Evolutionary conservation across 2,113 vertebrate genomes (phyloP), one percentile per base, ranked within the genome.

Genomic region (Pao palembangensis): DNA sequence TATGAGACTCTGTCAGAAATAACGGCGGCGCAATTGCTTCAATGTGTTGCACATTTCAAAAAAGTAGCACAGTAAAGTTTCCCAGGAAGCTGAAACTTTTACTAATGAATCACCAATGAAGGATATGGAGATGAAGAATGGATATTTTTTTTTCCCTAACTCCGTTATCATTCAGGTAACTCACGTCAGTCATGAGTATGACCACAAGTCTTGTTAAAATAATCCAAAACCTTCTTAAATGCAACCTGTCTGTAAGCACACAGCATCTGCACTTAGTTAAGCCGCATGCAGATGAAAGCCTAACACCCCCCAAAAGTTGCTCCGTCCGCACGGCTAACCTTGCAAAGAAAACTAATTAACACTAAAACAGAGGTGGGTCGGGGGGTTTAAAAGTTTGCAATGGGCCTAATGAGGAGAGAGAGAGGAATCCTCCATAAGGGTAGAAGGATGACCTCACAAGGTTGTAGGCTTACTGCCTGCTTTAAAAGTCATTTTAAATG

Each of bases 181-280:
- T 93, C 94, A 92, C 92, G 93, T 96, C 94, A 94, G 92, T 91
- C 95, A 90, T 89, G 91, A 95, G 92, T 93, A 90, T 76, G 78
- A 90, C 88, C 93, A 94, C 96, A 95, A 94, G 95, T 96, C 94
- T 96, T 95, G 93, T 92, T 95, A 94, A 94, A 96, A 94, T 93
- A 96, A 95, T 2, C 93, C 92, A 89, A 95, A 95, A 94, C 91
- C 89, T 91, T 94, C 91, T 93, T 31, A 31, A 92, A 93, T 92
- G 93, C 93, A 97, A 98, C 95, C 95, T 96, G 94, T 94, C 93
- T 93, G 88, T 86, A 87, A 93, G 93, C 93, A 88, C 92, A 81
- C 91, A 83, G 94, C 95, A 98, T 98, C 96, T 98, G 96, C 89
- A 96, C 91, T 86, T 92, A 93, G 93, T 95, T 96, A 98, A 88